phyloP scores from a whole-genome alignment of 2,888 invertebrate species.

The Dynastes tityus region DNA sequence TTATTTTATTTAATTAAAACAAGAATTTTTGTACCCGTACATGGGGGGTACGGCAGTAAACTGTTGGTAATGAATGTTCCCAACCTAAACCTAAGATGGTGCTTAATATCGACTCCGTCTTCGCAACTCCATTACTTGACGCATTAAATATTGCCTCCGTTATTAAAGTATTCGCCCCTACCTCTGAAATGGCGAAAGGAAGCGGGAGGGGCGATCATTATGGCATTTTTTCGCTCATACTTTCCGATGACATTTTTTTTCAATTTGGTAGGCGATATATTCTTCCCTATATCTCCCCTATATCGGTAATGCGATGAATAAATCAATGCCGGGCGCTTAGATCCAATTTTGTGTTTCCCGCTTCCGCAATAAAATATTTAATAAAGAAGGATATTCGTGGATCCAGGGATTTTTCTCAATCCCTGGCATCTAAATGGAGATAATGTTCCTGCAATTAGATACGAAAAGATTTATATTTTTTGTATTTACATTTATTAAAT shows the following conservation, averaged over 20 bases:
- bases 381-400: slow-evolving; percentile 1
- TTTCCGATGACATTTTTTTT: slow-evolving; percentile 15
- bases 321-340: slow-evolving; percentile 19
- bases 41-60: background rate
- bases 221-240: slow-evolving; percentile 4
- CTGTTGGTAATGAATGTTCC: background rate
- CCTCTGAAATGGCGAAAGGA: background rate
- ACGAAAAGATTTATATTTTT: too few relatives aligned
- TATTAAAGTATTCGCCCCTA: slow-evolving; percentile 16
- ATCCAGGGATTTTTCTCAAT: background rate
- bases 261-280: slow-evolving; percentile 5
- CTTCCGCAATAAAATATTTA: slow-evolving; percentile 16
- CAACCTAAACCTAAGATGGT: background rate
- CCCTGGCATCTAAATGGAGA: too few relatives aligned
- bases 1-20: too few relatives aligned
- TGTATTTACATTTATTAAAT: too few relatives aligned
- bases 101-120: slow-evolving; percentile 14
- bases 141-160: slow-evolving; percentile 7
- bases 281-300: slow-evolving; percentile 2
- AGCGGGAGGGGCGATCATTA: background rate
- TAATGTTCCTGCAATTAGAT: too few relatives aligned
- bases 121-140: slow-evolving; percentile 21
- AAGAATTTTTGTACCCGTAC: too few relatives aligned
- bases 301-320: slow-evolving; percentile 29
- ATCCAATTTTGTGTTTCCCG: slow-evolving; percentile 29